Evolutionary conservation across 2,797 vertebrate species (phyloP), one percentile per base, ranked within the genome.

Genomic region (Chaetophractus vellerosus): DNA sequence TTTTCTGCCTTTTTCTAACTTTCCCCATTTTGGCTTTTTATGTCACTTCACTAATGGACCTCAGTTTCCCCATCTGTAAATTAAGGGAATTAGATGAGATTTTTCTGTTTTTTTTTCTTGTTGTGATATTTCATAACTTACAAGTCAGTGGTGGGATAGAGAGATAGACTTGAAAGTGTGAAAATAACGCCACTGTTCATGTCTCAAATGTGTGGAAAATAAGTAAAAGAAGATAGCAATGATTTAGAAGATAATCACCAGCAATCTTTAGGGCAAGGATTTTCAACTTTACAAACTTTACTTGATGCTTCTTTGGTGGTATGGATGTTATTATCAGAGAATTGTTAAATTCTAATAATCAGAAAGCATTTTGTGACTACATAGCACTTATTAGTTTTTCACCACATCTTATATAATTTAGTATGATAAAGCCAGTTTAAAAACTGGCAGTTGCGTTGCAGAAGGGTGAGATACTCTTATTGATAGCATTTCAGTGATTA

Each of bases 61-160:
- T 59, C 52, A 76, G 45, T 84, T 55, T 69, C 59, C 87, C 31
- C 61, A 80, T 74, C 9, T 75, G 3, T 59, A 48, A 81, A 74
- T 89, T n/a, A 15, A 64, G 10, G 80, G 28, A 19, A 63, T 92
- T 55, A 31, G 63, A 41, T 92, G 78, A 79, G 52, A 48, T 36
- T 74, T 89, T 88, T 69, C 59, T 90, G 31, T 10, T 91, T 89
- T 63, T 63, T 24, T 87, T 95, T 61, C 36, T 81, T 78, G 3
- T 55, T 83, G 4, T 68, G 64, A 28, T 84, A 59, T n/a, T 94
- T 87, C 9, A 36, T 79, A 33, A 66, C 18, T 66, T 89, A 19
- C 18, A 83, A 6, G 50, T 93, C 28, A 48, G 38, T 88, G 80
- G 79, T 91, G 63, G 59, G n/a, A 36, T 48, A 92, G 66, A 93